These are phyloP conservation scores for Sebastes flavidus DNA, from an alignment of 2,797 vertebrate genomes.

Conservation along the genomic window DNA sequence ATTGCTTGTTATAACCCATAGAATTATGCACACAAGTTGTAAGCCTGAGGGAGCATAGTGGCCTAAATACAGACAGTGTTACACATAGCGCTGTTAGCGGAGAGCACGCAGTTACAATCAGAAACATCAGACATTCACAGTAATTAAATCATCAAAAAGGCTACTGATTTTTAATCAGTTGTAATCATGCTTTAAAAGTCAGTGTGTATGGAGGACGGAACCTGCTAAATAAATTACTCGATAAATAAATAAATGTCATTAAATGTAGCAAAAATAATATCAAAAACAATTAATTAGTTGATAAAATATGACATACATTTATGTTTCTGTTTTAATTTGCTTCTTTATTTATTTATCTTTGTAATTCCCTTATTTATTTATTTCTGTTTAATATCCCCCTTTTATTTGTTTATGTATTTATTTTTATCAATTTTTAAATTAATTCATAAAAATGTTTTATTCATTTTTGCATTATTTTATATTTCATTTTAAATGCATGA, in stretches of 20 bases:
- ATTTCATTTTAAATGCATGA: too few relatives aligned
- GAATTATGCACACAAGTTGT: slow-evolving; percentile 73
- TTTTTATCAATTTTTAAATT: too few relatives aligned
- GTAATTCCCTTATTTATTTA: too few relatives aligned
- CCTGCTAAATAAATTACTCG: background rate
- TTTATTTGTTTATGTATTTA: too few relatives aligned
- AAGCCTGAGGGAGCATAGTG: slow-evolving; percentile 73
- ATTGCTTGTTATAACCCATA: slow-evolving; percentile 66
- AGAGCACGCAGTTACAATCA: slow-evolving; percentile 40
- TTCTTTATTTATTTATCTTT: too few relatives aligned
- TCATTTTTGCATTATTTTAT: too few relatives aligned
- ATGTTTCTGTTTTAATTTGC: too few relatives aligned
- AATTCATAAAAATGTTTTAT: too few relatives aligned
- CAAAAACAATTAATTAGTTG: too few relatives aligned
- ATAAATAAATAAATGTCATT: background rate
- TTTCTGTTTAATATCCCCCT: too few relatives aligned
- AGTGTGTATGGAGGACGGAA: background rate
- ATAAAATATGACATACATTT: too few relatives aligned
- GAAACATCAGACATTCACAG: slow-evolving; percentile 39
- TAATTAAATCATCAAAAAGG: slow-evolving; percentile 56
- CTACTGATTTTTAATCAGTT: slow-evolving; percentile 2
- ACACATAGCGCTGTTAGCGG: slow-evolving; percentile 45
- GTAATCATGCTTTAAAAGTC: background rate
- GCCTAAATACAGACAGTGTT: slow-evolving; percentile 78
- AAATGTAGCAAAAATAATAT: too few relatives aligned